Evolutionary conservation across 2,888 invertebrate genomes (phyloP).

Genomic region (Acrobeloides nanus): DNA sequence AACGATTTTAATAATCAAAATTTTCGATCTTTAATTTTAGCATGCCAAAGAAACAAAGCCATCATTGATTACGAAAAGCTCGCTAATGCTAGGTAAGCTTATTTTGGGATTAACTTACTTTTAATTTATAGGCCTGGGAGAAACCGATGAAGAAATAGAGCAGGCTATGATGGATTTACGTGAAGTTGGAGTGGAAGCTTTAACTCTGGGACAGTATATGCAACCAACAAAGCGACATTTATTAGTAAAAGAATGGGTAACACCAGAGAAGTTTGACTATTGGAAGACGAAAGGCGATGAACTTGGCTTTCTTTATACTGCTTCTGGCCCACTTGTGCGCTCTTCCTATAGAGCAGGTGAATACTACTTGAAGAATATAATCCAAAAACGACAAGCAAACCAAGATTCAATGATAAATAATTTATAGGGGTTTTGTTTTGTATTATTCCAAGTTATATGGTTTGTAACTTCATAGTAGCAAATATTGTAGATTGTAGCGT

Average conservation of each 20-base stretch:
- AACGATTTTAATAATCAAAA: too few relatives aligned
- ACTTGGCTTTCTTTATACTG: slow-evolving; percentile 88
- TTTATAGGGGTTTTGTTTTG: too few relatives aligned
- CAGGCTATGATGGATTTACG: slow-evolving; percentile 35
- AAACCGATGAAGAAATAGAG: slow-evolving; percentile 69
- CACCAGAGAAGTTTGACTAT: slow-evolving; percentile 72
- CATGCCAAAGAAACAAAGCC: slow-evolving; percentile 60
- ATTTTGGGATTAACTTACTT: too few relatives aligned
- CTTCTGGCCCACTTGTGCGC: slow-evolving; percentile 90
- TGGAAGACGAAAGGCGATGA: slow-evolving; percentile 63
- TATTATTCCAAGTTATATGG: too few relatives aligned
- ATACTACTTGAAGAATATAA: slow-evolving; percentile 52
- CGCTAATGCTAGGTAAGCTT: slow-evolving; percentile 96
- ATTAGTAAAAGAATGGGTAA: slow-evolving; percentile 77
- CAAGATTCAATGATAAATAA: slow-evolving; percentile 4
- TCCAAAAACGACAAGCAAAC: slow-evolving; percentile 27
- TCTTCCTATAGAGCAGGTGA: slow-evolving; percentile 98
- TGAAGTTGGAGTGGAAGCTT: slow-evolving; percentile 78
- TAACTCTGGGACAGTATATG: slow-evolving; percentile 98
- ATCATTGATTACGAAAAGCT: slow-evolving; percentile 85
- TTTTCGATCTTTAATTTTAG: too few relatives aligned
- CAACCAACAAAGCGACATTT: slow-evolving; percentile 94
- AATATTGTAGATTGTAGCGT: too few relatives aligned
- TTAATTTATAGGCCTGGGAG: too few relatives aligned
- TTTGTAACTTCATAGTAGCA: too few relatives aligned